phyloP scores from a whole-genome alignment of 2,888 invertebrate species.

The Agonopterix alstromeriana region DNA sequence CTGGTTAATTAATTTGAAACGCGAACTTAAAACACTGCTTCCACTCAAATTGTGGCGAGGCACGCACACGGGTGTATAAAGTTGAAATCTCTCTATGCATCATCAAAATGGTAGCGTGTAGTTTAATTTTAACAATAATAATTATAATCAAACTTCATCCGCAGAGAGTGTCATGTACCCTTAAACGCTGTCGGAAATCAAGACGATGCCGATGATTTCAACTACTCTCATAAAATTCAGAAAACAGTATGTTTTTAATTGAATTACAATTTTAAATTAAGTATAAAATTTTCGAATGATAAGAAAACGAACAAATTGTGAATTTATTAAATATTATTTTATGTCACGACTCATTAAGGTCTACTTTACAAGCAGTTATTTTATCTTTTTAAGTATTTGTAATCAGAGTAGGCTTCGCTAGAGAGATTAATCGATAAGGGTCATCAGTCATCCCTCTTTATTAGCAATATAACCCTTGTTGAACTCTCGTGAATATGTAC shows the following conservation, averaged over 20 bases:
- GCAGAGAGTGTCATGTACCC: no score
- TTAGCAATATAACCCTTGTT: constrained; percentile 12
- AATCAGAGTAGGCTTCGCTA: constrained; percentile 16
- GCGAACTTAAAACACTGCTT: constrained; percentile 14
- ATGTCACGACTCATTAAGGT: constrained; percentile 31
- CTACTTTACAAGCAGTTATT: constrained; percentile 37
- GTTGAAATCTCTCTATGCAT: constrained; percentile 26
- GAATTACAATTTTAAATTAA: no score
- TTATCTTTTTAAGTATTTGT: constrained; percentile 33
- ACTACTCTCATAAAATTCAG: no score
- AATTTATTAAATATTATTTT: constrained; percentile 21
- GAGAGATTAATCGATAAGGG: neutral
- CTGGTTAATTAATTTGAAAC: constrained; percentile 7
- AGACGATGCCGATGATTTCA: no score
- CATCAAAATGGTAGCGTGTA: constrained; percentile 9
- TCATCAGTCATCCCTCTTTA: constrained; percentile 1
- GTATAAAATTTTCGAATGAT: no score
- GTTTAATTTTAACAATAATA: no score
- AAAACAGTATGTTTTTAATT: no score
- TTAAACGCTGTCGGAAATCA: no score
- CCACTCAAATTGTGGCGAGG: constrained; percentile 23
- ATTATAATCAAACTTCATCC: no score
- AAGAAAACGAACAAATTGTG: neutral
- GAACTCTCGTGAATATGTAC: neutral
- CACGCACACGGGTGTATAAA: constrained; percentile 27